A percentile compares a stretch with the other conserved stretches of the same genome.
phyloP scores from a whole-genome alignment of 2,888 invertebrate species.

The Nephrotoma appendiculata region DNA sequence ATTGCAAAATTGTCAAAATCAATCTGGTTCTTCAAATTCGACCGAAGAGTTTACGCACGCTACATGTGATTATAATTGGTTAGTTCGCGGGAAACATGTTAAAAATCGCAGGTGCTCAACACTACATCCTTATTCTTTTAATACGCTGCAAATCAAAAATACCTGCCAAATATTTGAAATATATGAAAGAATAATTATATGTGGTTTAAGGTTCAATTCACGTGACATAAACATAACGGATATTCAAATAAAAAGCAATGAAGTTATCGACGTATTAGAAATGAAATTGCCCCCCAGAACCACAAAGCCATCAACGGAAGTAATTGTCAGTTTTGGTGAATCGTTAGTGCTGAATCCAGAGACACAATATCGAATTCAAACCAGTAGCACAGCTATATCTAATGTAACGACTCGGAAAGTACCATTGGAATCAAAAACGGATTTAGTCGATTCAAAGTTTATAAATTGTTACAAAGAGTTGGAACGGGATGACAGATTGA shows the following conservation, averaged over 20 bases:
- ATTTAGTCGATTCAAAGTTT: neutral
- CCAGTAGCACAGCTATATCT: no score
- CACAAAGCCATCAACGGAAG: neutral
- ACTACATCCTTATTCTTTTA: no score
- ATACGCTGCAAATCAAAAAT: neutral
- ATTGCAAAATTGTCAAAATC: neutral
- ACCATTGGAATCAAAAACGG: neutral
- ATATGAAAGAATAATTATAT: neutral
- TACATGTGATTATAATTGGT: no score
- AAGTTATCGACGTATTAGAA: neutral
- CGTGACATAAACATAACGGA: neutral
- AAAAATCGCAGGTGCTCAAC: no score
- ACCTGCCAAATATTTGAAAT: neutral
- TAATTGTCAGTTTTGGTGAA: neutral
- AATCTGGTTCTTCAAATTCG: no score
- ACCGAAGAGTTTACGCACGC: no score
- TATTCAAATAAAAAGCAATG: neutral
- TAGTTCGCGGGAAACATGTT: no score
- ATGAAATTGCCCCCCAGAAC: neutral
- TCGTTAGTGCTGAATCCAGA: neutral
- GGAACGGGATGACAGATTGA: neutral
- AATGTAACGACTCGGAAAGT: neutral
- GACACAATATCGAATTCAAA: no score
- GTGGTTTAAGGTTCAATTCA: neutral
- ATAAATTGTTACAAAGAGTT: neutral